phyloP scores from a whole-genome alignment of 1,140 invertebrate genomes.

The Conus ventricosus region DNA sequence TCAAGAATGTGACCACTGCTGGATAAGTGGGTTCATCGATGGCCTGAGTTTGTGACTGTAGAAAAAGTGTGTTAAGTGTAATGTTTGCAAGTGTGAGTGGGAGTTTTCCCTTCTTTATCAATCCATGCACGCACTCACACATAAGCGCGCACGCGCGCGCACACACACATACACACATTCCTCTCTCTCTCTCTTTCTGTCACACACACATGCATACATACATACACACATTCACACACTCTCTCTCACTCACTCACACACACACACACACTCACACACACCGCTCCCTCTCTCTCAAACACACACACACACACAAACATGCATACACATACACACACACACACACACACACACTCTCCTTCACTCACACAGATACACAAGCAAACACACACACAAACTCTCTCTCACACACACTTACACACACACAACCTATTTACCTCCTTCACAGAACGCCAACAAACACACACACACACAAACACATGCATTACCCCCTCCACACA shows the following conservation, averaged over 20 bases:
- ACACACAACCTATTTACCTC: background rate
- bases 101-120: too few relatives aligned
- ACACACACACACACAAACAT: conserved; percentile 75
- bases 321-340: conserved; percentile 76
- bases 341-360: conserved; percentile 67
- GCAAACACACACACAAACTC: background rate
- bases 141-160: too few relatives aligned
- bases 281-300: background rate
- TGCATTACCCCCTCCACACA: background rate
- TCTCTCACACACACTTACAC: background rate
- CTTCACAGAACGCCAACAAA: background rate
- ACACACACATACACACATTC: too few relatives aligned
- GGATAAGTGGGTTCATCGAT: too few relatives aligned
- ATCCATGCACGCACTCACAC: too few relatives aligned
- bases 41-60: too few relatives aligned
- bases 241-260: background rate
- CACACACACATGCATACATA: too few relatives aligned
- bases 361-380: background rate
- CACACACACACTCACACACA: background rate
- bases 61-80: too few relatives aligned
- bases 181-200: too few relatives aligned
- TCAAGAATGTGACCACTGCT: too few relatives aligned
- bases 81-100: too few relatives aligned
- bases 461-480: background rate
- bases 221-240: too few relatives aligned